These are phyloP conservation scores for Patella ulyssiponensis DNA, from an alignment of 2,888 invertebrate species.

Conservation along the genomic window DNA sequence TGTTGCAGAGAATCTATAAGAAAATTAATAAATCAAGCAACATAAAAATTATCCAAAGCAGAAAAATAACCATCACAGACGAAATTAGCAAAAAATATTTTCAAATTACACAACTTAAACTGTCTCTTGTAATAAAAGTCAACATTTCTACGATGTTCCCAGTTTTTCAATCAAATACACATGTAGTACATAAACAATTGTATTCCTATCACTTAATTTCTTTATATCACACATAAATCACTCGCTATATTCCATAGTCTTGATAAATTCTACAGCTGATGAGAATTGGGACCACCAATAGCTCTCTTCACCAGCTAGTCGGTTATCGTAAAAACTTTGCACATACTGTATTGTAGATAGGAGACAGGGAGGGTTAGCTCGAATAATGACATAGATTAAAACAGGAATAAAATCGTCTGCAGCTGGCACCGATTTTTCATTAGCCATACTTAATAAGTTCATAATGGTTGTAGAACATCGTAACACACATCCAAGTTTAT, in stretches of 20 bases:
- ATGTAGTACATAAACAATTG: too few species aligned
- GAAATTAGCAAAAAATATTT: too few species aligned
- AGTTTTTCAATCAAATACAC: too few species aligned
- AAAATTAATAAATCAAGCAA: too few species aligned
- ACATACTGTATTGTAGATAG: constrained; percentile 97
- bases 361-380: constrained; percentile 94
- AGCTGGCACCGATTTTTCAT: constrained; percentile 82
- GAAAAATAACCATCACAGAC: too few species aligned
- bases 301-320: constrained; percentile 89
- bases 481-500: constrained; percentile 87
- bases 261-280: constrained; percentile 96
- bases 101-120: too few species aligned
- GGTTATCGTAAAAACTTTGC: constrained; percentile 88
- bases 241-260: constrained; percentile 88
- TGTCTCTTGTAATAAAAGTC: too few species aligned
- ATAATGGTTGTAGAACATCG: constrained; percentile 94
- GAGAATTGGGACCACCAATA: constrained; percentile 99
- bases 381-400: constrained; percentile 94
- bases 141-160: too few species aligned
- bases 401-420: constrained; percentile 96
- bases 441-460: constrained; percentile 89
- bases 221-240: neutral
- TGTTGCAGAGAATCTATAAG: too few species aligned
- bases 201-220: too few species aligned
- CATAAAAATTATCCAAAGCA: too few species aligned